phyloP scores from a whole-genome alignment of 2,113 vertebrate species.

The Sapayoa aenigma region DNA sequence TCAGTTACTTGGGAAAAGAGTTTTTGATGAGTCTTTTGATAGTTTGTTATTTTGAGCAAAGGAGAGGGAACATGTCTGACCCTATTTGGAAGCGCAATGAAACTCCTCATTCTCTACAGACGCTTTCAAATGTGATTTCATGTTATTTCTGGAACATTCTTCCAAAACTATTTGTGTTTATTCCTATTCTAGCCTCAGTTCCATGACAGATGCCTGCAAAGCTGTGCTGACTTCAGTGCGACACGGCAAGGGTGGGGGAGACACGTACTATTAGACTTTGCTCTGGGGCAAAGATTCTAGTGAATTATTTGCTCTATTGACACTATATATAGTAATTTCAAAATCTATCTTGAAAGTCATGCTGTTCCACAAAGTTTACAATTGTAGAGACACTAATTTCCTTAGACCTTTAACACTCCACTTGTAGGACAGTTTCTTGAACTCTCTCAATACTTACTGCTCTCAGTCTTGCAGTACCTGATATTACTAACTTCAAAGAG shows the following conservation, averaged over 20 bases:
- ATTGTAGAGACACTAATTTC: not conserved
- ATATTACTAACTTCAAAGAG: not conserved
- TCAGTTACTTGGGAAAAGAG: not conserved
- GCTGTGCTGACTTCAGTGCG: not conserved
- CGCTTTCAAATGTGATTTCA: not conserved
- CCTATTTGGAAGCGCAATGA: not conserved
- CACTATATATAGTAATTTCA: not conserved
- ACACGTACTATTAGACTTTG: rapidly evolving
- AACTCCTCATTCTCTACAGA: not conserved
- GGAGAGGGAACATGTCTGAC: not conserved
- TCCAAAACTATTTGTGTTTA: not conserved
- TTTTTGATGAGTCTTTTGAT: not conserved
- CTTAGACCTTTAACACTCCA: not conserved
- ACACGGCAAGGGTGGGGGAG: not conserved
- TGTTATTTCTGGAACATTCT: conserved; percentile 8
- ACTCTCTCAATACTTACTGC: not conserved
- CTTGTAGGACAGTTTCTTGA: not conserved
- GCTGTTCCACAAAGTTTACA: not conserved
- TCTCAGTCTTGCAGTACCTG: not conserved
- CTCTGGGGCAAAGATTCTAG: not conserved
- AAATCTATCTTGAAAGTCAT: not conserved
- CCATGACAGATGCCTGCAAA: not conserved
- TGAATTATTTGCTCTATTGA: not conserved
- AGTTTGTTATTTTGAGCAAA: not conserved
- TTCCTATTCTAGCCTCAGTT: not conserved